Base-by-base conservation (phyloP, 2,797 vertebrate species). In the Cynodonichthys magdalenae region DNA sequence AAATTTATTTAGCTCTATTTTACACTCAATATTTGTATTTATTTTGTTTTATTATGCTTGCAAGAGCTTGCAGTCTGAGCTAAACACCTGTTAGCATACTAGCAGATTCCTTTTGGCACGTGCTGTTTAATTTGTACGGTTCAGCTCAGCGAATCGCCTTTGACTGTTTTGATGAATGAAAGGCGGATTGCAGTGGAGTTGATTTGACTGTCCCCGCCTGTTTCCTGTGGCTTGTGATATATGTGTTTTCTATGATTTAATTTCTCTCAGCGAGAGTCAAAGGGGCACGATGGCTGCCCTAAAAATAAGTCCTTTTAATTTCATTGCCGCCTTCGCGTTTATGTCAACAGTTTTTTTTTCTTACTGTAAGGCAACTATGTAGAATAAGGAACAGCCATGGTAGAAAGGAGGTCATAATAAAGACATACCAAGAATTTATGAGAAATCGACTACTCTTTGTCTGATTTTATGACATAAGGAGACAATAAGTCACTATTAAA, bases 161-260 rank as follows among this genome's bases (percentile, higher is more conserved):
- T 93, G 93, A 94, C 92, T 82, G 79, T 89, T 94, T 84, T 94
- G 93, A 94, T 94, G 90, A 94, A 94, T 94, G 92, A 94, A 92
- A 90, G 89, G 87, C 70, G 89, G 87, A 94, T 95, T 94, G 92
- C 81, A 74, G 81, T 74, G 80, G 92, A 94, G 93, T 91, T 88
- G 89, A 93, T 93, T 82, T 91, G 91, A 92, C 92, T 93, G 89
- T 92, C 89, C 82, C 85, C 73, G 87, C 89, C 89, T 75, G 84
- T 89, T 85, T 84, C 85, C 86, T 81, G 84, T 53, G 77, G 69
- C 71, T 58, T 15, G 88, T 95, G 93, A 95, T 95, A 94, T 94
- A 94, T 95, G 93, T 92, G 90, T 92, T 92, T 92, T 88, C 89
- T 91, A 91, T 93, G 79, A 92, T 94, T 94, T 91, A 88, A 94